phyloP scores from a whole-genome alignment of 2,113 vertebrate species.

The Tinamus guttatus region DNA sequence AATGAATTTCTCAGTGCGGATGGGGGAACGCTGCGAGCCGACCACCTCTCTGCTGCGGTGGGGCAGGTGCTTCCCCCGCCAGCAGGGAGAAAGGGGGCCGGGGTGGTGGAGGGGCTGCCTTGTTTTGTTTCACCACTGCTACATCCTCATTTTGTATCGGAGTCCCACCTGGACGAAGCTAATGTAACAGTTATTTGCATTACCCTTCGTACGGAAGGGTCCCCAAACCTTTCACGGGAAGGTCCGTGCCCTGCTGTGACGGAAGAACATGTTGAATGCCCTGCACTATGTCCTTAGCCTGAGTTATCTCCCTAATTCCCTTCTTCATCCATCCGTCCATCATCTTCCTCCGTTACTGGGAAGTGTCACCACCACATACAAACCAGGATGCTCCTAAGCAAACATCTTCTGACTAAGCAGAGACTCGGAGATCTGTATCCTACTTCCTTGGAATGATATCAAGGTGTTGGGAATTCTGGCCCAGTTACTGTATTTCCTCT shows the following conservation, averaged over 20 bases:
- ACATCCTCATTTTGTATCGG: neutral
- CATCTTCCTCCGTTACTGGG: neutral
- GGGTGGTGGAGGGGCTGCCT: neutral
- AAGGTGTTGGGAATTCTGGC: neutral
- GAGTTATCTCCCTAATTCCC: neutral
- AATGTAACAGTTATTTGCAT: neutral
- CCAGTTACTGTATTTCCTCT: neutral
- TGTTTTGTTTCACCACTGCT: neutral
- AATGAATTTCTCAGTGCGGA: neutral
- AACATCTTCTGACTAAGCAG: neutral
- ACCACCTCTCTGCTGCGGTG: rapidly evolving
- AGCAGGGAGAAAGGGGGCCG: neutral
- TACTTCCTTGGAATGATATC: neutral
- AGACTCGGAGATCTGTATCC: neutral
- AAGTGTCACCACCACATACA: neutral
- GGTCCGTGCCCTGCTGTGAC: neutral
- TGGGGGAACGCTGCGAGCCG: neutral
- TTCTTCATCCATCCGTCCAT: neutral
- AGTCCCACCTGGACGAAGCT: neutral
- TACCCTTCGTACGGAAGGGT: neutral
- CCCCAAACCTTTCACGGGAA: neutral
- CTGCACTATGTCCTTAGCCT: neutral
- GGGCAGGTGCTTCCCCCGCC: neutral
- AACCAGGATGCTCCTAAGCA: neutral
- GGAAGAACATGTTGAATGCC: neutral